These are phyloP conservation scores for Phyllotis vaccarum DNA, from an alignment of 2,797 vertebrate species.

Conservation along the genomic window DNA sequence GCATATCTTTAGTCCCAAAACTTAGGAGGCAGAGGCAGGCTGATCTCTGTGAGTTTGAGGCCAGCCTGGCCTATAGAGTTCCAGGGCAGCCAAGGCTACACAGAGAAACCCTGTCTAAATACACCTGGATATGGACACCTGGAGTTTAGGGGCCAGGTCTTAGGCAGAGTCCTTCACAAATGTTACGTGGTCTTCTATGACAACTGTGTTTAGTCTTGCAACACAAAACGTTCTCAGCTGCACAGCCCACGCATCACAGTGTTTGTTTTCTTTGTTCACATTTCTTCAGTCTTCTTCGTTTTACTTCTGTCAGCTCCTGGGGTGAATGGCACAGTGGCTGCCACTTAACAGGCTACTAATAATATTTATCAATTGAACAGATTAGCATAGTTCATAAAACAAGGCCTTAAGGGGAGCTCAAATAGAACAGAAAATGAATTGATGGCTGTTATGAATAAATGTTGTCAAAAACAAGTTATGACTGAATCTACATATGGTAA, in stretches of 20 bases:
- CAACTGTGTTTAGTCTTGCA: background rate
- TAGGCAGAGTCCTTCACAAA: background rate
- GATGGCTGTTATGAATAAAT: background rate
- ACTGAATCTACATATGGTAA: constrained; percentile 6
- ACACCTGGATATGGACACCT: background rate
- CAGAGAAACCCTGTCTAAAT: background rate
- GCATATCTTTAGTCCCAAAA: background rate
- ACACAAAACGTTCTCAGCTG: background rate
- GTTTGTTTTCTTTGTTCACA: background rate
- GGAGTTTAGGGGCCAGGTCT: background rate
- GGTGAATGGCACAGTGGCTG: background rate
- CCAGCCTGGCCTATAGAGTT: background rate
- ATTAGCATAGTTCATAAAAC: constrained; percentile 46
- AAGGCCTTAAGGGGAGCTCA: background rate
- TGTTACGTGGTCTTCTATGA: background rate
- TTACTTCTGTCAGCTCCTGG: background rate
- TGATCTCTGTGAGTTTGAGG: background rate
- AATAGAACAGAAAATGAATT: background rate
- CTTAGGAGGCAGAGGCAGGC: background rate
- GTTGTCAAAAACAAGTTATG: constrained; percentile 46
- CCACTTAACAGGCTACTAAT: background rate
- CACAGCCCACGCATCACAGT: background rate
- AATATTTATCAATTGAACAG: background rate
- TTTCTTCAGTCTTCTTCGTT: background rate
- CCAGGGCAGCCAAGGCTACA: background rate